Base-by-base conservation (phyloP, 2,888 invertebrate species). In the Amblyjoppa fuscipennis region DNA sequence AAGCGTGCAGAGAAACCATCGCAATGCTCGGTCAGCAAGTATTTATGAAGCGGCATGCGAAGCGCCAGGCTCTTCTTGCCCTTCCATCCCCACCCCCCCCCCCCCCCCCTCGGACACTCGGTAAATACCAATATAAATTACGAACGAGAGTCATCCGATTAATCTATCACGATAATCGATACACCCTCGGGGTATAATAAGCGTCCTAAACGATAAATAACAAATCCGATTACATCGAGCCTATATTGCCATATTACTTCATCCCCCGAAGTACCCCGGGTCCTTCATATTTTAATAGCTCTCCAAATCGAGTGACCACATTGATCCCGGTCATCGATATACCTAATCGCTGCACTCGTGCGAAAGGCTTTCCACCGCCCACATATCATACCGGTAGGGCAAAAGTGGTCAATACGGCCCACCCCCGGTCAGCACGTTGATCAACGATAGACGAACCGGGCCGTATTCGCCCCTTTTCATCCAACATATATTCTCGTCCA, bases 21-120 rank as follows among this genome's bases (percentile, higher is more conserved):
- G 74, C 69, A 66, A 53, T 51, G 71, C 66, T 69, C 31, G 76
- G 45, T 53, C 25, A 68, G 53, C 13, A 81, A 83, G 76, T 68
- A 80, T 86, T 83, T 74, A 74, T 78, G 83, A 74, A 45, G 71
- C 83, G 53, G 49, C 81, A 71, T 68, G 59, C 64, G 13, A 71
- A 81, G 75, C 74, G 25, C 71, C n/a, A 13, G 45, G 34, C 11
- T 76, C 53, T 66, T 71, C 13, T 69, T 38, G 61, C n/a, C 28
- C 25, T 89, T 88, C 88, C 82, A 13, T 49, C 59, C 0, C 20
- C 20, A 20, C 20, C 20, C 20, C 20, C 20, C 20, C 20, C 20
- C 20, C 20, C 20, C 20, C 20, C 7, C 45, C 69, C 68, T 69
- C 74, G 16, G 73, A 61, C 53, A 59, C 45, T 49, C 38, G 31